Evolutionary conservation across 2,113 vertebrate species (phyloP).

Genomic region (Ceuthmochares aereus): DNA sequence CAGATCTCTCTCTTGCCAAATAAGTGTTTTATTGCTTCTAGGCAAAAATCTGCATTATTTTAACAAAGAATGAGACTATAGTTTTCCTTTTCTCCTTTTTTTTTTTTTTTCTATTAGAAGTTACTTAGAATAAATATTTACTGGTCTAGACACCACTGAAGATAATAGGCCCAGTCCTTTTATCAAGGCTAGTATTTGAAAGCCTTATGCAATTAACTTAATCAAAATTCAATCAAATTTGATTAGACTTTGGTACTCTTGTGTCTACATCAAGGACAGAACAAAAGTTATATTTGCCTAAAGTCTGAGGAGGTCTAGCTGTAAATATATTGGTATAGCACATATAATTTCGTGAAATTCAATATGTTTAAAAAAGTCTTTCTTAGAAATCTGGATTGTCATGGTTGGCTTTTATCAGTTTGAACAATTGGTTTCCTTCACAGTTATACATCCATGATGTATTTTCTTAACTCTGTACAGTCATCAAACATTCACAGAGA

Average conservation of each 20-base stretch:
- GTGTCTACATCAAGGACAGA: not conserved
- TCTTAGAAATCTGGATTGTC: not conserved
- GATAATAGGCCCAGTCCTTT: not conserved
- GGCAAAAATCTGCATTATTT: not conserved
- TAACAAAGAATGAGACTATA: not conserved
- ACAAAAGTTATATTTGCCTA: not conserved
- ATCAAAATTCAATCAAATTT: constrained; percentile 35
- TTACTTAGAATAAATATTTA: constrained; percentile 4
- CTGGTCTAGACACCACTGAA: not conserved
- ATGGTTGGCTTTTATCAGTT: not conserved
- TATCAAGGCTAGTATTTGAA: not conserved
- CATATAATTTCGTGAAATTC: not conserved
- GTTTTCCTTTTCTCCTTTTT: not conserved
- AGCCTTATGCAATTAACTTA: constrained; percentile 10
- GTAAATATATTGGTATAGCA: not conserved
- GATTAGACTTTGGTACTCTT: not conserved
- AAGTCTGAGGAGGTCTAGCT: not conserved
- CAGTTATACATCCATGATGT: not conserved
- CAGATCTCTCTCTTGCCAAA: not conserved
- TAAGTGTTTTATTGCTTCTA: not conserved
- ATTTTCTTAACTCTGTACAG: not conserved
- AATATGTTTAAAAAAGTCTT: not conserved
- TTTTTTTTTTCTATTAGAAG: not conserved
- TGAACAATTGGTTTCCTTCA: not conserved
- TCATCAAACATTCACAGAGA: not conserved